A percentile compares a stretch with the other conserved stretches of the same genome.
phyloP scores from a whole-genome alignment of 2,797 vertebrate genomes.

The Strix occidentalis region DNA sequence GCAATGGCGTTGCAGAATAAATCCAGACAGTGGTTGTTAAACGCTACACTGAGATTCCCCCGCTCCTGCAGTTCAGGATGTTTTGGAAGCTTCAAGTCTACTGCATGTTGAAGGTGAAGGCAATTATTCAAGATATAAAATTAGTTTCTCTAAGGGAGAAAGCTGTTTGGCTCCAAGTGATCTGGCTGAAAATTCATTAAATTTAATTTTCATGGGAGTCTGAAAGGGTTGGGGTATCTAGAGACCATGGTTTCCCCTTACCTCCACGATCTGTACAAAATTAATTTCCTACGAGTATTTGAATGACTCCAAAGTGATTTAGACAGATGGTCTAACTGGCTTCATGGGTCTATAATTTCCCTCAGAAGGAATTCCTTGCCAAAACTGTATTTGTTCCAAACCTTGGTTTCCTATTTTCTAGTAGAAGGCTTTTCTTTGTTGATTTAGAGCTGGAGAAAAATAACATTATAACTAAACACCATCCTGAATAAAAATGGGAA shows the following conservation, averaged over 20 bases:
- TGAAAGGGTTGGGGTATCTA: neutral
- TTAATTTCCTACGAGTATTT: constrained; percentile 30
- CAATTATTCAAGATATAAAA: constrained; percentile 27
- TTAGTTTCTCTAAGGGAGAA: neutral
- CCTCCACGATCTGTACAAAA: constrained; percentile 6
- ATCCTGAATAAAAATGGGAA: neutral
- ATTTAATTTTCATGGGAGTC: neutral
- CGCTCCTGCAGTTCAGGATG: neutral
- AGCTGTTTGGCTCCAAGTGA: neutral
- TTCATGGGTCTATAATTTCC: constrained; percentile 27
- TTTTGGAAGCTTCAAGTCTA: neutral
- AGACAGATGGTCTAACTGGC: constrained; percentile 44
- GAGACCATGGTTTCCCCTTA: neutral
- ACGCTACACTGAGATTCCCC: neutral
- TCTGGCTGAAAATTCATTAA: neutral
- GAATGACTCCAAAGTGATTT: constrained; percentile 29
- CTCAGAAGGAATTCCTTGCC: constrained; percentile 17
- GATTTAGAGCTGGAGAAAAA: neutral
- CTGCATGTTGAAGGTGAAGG: neutral
- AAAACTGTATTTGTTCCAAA: constrained; percentile 48
- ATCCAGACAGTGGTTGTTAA: neutral
- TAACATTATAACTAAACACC: neutral
- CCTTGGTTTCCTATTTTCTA: constrained; percentile 31
- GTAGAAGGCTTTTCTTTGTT: constrained; percentile 10
- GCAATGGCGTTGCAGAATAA: neutral